Base-by-base conservation (phyloP, 2,113 vertebrate species). In the Hipposideros armiger region DNA sequence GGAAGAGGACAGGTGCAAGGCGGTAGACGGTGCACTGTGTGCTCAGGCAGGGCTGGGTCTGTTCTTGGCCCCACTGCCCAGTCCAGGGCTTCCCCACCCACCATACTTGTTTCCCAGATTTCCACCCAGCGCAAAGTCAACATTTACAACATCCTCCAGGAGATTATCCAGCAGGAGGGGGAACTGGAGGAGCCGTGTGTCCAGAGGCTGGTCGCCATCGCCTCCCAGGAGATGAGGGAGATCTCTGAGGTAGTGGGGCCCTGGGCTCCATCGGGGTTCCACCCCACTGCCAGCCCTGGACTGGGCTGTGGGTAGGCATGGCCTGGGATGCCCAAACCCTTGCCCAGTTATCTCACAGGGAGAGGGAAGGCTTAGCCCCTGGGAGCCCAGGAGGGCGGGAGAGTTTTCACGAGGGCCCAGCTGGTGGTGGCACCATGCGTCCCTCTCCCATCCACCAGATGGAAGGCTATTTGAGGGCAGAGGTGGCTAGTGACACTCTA, bases 131-230 rank as follows among this genome's bases (percentile, higher is more conserved):
- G 94, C 73, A 97, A 90, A 42, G 17, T 96, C 78, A 97, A 87
- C 93, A 96, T 98, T 10, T 96, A 97, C 93, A 97, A 19, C 94
- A 91, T 94, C 42, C 97, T 98, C 3, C 97, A 97, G 74, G 97
- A 95, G 10, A 93, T 98, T 89, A 85, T 95, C 36, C 96, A 93
- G 93, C 97, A 97, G 94, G 93, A 97, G 50, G 97, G 67, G 36
- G 67, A 88, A 56, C 77, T 94, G 77, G 92, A 82, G 50, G 91
- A 90, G 56, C 54, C 1, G 17, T 95, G 95, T 0, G 92, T 97
- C n/a, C 96, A 94, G 83, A 93, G 77, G 77, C 96, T 97, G 94
- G 95, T 96, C 0, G 1, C 94, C 66, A 52, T 96, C 0, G 93
- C 97, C 89, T 97, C 97, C 83, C 58, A 32, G 82, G 96, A 97